These are phyloP conservation scores for Drosophila setosimentum DNA, from an alignment of 2,888 invertebrate species.

Conservation along the genomic window DNA sequence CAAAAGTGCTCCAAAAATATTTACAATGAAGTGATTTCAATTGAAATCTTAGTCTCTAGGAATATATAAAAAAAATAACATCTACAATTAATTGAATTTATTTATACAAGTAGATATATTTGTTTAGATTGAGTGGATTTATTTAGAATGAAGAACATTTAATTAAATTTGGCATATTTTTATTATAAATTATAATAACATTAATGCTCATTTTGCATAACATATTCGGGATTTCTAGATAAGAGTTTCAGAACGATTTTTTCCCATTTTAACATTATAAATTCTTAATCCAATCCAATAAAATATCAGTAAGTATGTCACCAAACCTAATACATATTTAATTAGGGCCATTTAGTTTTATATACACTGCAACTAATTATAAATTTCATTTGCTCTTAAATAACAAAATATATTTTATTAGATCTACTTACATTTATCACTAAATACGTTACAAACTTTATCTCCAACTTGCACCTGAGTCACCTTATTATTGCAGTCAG, in stretches of 20 bases:
- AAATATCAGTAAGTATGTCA: no score
- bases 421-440: conserved; percentile 1
- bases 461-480: not conserved
- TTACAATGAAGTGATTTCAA: not conserved
- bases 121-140: not conserved
- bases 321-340: not conserved
- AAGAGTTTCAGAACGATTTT: not conserved
- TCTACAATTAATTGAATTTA: not conserved
- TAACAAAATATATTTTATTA: not conserved
- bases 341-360: not conserved
- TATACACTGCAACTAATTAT: not conserved
- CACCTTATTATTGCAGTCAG: conserved; percentile 34
- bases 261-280: not conserved
- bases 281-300: not conserved
- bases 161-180: not conserved
- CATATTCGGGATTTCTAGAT: not conserved
- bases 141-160: not conserved
- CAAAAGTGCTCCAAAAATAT: not conserved
- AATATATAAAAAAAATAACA: not conserved
- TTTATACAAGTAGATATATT: not conserved
- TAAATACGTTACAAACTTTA: not conserved
- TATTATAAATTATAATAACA: no score
- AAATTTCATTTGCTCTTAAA: no score
- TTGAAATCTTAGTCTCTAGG: not conserved
- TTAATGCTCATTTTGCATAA: not conserved